Evolutionary conservation across 2,888 invertebrate genomes (phyloP).

Genomic region (Scotopteryx bipunctaria): DNA sequence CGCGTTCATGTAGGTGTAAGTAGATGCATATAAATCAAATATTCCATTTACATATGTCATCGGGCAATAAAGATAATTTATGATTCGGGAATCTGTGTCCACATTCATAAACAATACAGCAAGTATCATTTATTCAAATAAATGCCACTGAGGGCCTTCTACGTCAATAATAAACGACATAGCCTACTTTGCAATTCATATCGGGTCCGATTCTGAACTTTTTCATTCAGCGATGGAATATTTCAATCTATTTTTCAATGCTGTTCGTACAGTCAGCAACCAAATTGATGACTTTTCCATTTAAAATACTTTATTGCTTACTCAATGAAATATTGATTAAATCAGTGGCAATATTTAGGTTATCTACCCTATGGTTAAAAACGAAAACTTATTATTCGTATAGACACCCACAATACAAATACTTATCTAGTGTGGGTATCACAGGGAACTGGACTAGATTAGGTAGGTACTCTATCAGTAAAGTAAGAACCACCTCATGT

Average conservation of each 20-base stretch:
- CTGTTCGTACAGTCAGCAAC: background rate
- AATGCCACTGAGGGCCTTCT: conserved; percentile 18
- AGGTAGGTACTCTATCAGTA: too few relatives aligned
- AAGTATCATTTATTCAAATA: conserved; percentile 30
- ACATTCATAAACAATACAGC: conserved; percentile 16
- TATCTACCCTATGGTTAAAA: too few relatives aligned
- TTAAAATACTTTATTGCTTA: too few relatives aligned
- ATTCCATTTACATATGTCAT: conserved; percentile 16
- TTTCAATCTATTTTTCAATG: conserved; percentile 8
- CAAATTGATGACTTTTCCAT: too few relatives aligned
- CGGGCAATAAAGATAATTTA: conserved; percentile 20
- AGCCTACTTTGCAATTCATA: conserved; percentile 31
- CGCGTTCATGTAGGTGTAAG: too few relatives aligned
- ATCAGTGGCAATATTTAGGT: too few relatives aligned
- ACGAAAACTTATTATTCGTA: too few relatives aligned
- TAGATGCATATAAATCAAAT: conserved; percentile 17
- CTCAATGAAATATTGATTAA: too few relatives aligned
- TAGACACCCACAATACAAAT: too few relatives aligned
- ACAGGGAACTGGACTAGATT: too few relatives aligned
- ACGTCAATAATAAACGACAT: conserved; percentile 31
- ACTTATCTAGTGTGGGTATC: too few relatives aligned
- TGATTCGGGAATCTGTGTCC: conserved; percentile 13
- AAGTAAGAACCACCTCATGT: too few relatives aligned
- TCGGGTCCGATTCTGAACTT: conserved; percentile 17
- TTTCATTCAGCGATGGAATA: conserved; percentile 16